Evolutionary conservation across 2,888 invertebrate genomes (phyloP).

Genomic region (Amaurobius ferox): DNA sequence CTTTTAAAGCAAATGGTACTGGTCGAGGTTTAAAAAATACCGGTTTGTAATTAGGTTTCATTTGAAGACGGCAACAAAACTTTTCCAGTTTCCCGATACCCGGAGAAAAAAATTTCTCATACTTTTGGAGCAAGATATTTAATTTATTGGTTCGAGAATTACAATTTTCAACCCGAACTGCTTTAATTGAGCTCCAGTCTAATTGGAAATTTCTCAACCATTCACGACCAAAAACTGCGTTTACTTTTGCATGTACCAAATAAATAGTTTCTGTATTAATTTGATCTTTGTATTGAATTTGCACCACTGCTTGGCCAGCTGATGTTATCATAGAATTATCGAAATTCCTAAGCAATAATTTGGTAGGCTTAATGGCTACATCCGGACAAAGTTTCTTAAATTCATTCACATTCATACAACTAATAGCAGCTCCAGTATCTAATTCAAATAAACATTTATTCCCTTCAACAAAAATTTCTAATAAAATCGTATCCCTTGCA

Average conservation of each 20-base stretch:
- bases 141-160: constrained; percentile 47
- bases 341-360: constrained; percentile 54
- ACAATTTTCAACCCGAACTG: constrained; percentile 47
- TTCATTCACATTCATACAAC: no score
- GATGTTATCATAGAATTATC: constrained; percentile 55
- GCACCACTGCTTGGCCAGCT: constrained; percentile 52
- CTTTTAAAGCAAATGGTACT: constrained; percentile 52
- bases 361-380: no score
- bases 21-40: constrained; percentile 54
- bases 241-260: constrained; percentile 56
- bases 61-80: constrained; percentile 53
- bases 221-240: constrained; percentile 56
- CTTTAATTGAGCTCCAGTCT: constrained; percentile 47
- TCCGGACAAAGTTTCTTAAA: no score
- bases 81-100: constrained; percentile 47
- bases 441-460: no score
- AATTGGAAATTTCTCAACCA: constrained; percentile 52
- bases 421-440: no score
- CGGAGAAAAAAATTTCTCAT: constrained; percentile 43
- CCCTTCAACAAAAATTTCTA: constrained; percentile 39
- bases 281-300: constrained; percentile 56
- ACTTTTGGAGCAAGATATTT: constrained; percentile 47
- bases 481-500: constrained; percentile 39
- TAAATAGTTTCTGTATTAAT: constrained; percentile 54
- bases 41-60: constrained; percentile 53